A percentile compares a stretch with the other conserved stretches of the same genome.
These are phyloP conservation scores for Pemphigus obesinymphae DNA, from an alignment of 1,140 invertebrate genomes.

Conservation along the genomic window DNA sequence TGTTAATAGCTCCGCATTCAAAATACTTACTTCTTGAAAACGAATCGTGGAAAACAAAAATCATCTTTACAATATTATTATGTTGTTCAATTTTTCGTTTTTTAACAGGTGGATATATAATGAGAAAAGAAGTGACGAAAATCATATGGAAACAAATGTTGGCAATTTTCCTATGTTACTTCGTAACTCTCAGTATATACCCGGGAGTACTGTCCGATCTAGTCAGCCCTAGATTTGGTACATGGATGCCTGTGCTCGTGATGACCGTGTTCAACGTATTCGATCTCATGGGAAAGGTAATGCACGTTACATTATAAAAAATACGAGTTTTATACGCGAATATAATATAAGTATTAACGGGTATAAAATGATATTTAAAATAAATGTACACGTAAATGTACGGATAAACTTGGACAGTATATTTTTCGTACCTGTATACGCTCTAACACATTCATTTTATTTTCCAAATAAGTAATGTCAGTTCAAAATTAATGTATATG, in stretches of 20 bases:
- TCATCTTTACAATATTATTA: background rate
- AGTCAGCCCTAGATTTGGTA: slow-evolving; percentile 70
- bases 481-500: too few relatives aligned
- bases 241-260: slow-evolving; percentile 86
- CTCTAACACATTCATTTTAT: too few relatives aligned
- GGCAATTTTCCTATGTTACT: slow-evolving; percentile 78
- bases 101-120: slow-evolving; percentile 61
- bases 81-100: background rate
- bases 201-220: slow-evolving; percentile 86
- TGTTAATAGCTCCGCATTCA: too few relatives aligned
- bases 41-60: background rate
- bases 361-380: too few relatives aligned
- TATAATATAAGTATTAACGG: too few relatives aligned
- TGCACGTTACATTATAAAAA: background rate
- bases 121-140: slow-evolving; percentile 70
- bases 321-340: too few relatives aligned
- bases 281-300: slow-evolving; percentile 79
- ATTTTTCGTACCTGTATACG: too few relatives aligned
- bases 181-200: slow-evolving; percentile 80
- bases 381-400: too few relatives aligned
- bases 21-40: too few relatives aligned
- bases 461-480: too few relatives aligned
- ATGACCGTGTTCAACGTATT: slow-evolving; percentile 83
- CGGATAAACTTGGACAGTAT: too few relatives aligned
- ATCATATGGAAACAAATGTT: slow-evolving; percentile 84